Conservation (phyloP, 2,888 invertebrate species). For the Listrodromus nycthemerus region DNA sequence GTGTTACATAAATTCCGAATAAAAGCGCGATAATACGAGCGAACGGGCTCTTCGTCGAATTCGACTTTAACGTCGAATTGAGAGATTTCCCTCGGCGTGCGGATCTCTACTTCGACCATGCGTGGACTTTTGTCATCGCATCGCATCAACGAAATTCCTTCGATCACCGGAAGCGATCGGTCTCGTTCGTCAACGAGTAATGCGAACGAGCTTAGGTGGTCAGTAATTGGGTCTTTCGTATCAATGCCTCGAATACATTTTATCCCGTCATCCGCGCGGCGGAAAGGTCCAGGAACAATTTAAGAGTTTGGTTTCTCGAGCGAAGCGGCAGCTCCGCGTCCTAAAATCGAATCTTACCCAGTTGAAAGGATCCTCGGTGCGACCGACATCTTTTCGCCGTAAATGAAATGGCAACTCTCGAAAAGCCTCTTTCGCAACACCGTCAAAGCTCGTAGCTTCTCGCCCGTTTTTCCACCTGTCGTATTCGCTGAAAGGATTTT, state of each 20-base stretch:
- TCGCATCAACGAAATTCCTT: background rate
- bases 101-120: background rate
- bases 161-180: background rate
- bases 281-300: background rate
- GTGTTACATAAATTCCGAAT: constrained; percentile 55
- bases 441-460: background rate
- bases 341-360: constrained; percentile 13
- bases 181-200: no score
- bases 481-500: constrained; percentile 49
- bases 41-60: constrained; percentile 32
- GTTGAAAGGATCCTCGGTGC: constrained; percentile 9
- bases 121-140: background rate
- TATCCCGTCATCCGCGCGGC: no score
- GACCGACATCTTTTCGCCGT: constrained; percentile 1
- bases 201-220: no score
- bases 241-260: background rate
- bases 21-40: constrained; percentile 47
- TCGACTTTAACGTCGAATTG: constrained; percentile 38
- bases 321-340: background rate
- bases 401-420: constrained; percentile 13
- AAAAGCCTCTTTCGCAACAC: constrained; percentile 24
- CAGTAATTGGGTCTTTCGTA: no score
- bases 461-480: constrained; percentile 9
- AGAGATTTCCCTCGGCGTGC: constrained; percentile 18
- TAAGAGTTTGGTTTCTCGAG: background rate